Percentiles rank a stretch among this genome's conserved stretches.
phyloP scores from a whole-genome alignment of 2,113 vertebrate species.

The Oceanites oceanicus region DNA sequence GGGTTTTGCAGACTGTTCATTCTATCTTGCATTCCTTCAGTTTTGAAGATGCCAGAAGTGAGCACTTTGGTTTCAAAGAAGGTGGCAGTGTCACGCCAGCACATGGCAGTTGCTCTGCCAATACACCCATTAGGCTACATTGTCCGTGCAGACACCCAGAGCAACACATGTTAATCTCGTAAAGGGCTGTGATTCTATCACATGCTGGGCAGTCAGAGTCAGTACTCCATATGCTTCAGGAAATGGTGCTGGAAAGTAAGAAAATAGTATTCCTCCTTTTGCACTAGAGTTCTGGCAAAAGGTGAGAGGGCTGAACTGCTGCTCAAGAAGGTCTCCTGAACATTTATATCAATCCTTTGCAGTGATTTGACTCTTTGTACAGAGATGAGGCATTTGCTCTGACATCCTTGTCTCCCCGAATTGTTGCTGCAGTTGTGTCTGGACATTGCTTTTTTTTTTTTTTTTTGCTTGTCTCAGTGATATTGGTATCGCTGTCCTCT shows the following conservation, averaged over 20 bases:
- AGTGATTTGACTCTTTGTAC: background rate
- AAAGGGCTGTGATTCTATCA: background rate
- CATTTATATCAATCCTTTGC: background rate
- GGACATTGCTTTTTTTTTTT: background rate
- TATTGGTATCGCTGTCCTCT: background rate
- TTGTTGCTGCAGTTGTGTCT: background rate
- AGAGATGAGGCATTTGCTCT: background rate
- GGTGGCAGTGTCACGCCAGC: background rate
- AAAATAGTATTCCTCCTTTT: background rate
- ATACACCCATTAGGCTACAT: rapidly evolving
- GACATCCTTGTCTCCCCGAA: background rate
- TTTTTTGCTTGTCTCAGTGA: background rate
- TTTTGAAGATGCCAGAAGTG: background rate
- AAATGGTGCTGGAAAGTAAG: background rate
- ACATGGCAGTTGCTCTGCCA: background rate
- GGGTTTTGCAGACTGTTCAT: background rate
- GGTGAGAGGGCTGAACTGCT: background rate
- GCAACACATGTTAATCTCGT: background rate
- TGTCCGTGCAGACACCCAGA: background rate
- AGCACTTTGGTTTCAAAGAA: background rate
- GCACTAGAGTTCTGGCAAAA: background rate
- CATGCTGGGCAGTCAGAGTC: background rate
- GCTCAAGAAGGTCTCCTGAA: background rate
- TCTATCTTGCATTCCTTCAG: background rate
- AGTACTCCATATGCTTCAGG: background rate